A percentile compares a stretch with the other conserved stretches of the same genome.
These are phyloP conservation scores for Griposia aprilina DNA, from an alignment of 2,888 invertebrate genomes.

Conservation along the genomic window DNA sequence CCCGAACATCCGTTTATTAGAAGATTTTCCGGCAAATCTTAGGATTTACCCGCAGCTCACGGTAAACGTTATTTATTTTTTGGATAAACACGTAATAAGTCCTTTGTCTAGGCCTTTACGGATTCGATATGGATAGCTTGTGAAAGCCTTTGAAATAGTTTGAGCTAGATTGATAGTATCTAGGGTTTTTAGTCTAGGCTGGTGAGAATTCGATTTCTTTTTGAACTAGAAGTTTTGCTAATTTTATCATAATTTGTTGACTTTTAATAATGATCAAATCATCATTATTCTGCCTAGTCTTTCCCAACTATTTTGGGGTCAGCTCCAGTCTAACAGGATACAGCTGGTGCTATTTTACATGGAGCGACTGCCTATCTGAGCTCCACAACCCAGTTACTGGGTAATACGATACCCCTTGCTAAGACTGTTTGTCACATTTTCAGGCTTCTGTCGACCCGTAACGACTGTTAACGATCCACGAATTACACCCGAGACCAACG, in stretches of 20 bases:
- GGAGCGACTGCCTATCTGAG: no score
- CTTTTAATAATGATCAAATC: not conserved
- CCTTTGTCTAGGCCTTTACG: constrained; percentile 17
- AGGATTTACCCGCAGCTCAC: constrained; percentile 46
- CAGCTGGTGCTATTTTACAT: no score
- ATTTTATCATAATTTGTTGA: not conserved
- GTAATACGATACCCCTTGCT: no score
- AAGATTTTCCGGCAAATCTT: constrained; percentile 37
- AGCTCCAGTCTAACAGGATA: no score
- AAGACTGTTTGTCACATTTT: no score
- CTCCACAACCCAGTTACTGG: no score
- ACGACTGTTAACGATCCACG: no score
- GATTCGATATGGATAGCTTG: constrained; percentile 17
- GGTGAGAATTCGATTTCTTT: not conserved
- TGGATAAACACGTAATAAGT: constrained; percentile 40
- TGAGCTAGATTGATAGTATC: constrained; percentile 7
- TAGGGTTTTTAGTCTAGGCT: not conserved
- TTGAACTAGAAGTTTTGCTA: not conserved
- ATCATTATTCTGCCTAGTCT: no score
- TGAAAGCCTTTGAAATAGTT: constrained; percentile 9
- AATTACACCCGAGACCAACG: no score
- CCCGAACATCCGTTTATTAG: constrained; percentile 40
- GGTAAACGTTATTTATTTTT: constrained; percentile 52
- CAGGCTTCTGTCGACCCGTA: no score
- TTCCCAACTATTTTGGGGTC: no score